phyloP scores from a whole-genome alignment of 2,113 vertebrate species.

The Poecilia latipinna region DNA sequence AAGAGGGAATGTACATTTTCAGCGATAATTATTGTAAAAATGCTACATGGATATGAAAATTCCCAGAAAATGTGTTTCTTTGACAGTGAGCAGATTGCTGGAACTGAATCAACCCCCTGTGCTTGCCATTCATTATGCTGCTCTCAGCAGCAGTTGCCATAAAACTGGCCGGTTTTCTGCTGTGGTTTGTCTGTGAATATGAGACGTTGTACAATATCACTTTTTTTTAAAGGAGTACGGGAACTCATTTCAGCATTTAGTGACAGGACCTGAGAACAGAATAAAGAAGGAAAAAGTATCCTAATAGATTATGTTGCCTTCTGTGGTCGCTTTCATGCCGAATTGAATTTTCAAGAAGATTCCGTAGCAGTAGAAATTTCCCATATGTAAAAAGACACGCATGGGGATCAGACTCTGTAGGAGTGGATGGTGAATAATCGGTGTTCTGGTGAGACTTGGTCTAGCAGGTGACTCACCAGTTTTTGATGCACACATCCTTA shows the following conservation, averaged over 20 bases:
- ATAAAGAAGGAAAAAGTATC: neutral
- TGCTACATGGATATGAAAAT: constrained; percentile 39
- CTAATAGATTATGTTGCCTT: constrained; percentile 9
- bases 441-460: neutral
- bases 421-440: neutral
- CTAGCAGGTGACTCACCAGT: neutral
- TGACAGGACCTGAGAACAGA: constrained; percentile 8
- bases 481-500: neutral
- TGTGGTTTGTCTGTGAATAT: constrained; percentile 28
- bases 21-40: constrained; percentile 47
- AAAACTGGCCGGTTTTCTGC: constrained; percentile 46
- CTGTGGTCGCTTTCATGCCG: neutral
- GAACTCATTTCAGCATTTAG: constrained; percentile 29
- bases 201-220: constrained; percentile 50
- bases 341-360: neutral
- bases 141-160: constrained; percentile 39
- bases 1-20: constrained; percentile 33
- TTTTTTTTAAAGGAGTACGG: constrained; percentile 15
- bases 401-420: neutral
- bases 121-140: constrained; percentile 62
- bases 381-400: neutral
- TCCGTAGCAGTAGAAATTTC: neutral
- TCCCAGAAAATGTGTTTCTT: constrained; percentile 61
- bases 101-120: constrained; percentile 41
- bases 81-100: constrained; percentile 70